These are phyloP conservation scores for Enteromius viviparus DNA, from an alignment of 2,797 vertebrate species.

Conservation along the genomic window DNA sequence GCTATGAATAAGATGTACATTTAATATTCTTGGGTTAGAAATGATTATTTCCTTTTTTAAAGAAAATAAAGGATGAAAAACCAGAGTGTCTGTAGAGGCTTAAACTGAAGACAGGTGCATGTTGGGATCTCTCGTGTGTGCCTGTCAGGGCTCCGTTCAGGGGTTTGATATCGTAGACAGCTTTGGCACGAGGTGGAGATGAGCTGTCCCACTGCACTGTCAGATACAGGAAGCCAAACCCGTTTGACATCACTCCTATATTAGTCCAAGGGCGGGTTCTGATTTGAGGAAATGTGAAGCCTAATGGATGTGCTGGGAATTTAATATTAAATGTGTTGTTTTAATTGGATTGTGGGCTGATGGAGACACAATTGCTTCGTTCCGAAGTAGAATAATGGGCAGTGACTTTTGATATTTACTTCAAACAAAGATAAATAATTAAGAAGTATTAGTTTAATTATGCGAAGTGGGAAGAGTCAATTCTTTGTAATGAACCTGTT, in stretches of 20 bases:
- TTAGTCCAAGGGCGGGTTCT: slow-evolving; percentile 45
- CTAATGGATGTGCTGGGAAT: neutral
- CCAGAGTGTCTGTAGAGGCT: slow-evolving; percentile 9
- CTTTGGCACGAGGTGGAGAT: slow-evolving; percentile 52
- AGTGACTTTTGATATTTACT: neutral
- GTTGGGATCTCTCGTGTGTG: neutral
- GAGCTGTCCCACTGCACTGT: slow-evolving; percentile 39
- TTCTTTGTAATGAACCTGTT: neutral
- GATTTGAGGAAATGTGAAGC: slow-evolving; percentile 44
- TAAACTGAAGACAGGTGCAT: neutral
- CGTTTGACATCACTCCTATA: slow-evolving; percentile 46
- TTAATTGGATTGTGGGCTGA: neutral
- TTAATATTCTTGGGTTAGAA: slow-evolving; percentile 63
- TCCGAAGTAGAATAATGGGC: neutral
- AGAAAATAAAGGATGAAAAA: slow-evolving; percentile 70
- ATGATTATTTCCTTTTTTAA: slow-evolving; percentile 65
- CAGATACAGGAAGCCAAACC: neutral
- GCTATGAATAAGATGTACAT: slow-evolving; percentile 55
- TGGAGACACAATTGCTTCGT: neutral
- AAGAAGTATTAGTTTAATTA: neutral
- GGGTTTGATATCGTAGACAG: slow-evolving; percentile 43
- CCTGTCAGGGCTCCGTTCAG: neutral
- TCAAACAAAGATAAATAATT: neutral
- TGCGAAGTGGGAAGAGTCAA: neutral
- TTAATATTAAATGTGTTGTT: slow-evolving; percentile 1